Conservation (phyloP, 1,140 invertebrate genomes). For the Helicoverpa armigera region DNA sequence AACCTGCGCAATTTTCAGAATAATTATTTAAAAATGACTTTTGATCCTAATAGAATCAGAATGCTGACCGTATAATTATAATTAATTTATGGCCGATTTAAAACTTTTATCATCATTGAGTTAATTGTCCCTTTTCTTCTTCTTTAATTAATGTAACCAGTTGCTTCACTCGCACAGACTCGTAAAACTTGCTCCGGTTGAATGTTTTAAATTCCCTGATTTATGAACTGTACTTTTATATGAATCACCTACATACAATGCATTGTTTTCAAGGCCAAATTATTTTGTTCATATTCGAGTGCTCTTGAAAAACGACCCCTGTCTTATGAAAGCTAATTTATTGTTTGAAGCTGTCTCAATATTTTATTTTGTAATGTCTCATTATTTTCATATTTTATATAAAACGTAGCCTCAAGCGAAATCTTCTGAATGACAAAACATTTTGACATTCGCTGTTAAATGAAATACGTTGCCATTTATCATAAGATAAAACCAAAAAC, state of each 20-base stretch:
- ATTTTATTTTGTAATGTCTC: too few relatives aligned
- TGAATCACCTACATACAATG: neutral
- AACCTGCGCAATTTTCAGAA: too few relatives aligned
- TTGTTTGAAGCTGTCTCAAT: too few relatives aligned
- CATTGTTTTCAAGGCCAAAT: neutral
- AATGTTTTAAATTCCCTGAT: neutral
- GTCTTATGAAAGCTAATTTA: too few relatives aligned
- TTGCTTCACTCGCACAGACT: slow-evolving; percentile 22
- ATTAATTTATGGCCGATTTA: neutral
- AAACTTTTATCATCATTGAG: neutral
- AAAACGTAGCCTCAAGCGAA: too few relatives aligned
- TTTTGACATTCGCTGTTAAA: too few relatives aligned
- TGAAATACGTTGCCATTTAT: neutral
- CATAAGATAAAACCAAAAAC: slow-evolving; percentile 15
- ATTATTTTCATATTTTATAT: too few relatives aligned
- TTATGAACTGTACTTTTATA: slow-evolving; percentile 1
- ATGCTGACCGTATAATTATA: neutral
- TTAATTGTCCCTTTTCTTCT: neutral
- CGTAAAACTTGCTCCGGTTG: slow-evolving; percentile 2
- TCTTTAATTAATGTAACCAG: slow-evolving; percentile 34
- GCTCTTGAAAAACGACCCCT: neutral
- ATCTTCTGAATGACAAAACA: too few relatives aligned
- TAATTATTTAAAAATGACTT: too few relatives aligned
- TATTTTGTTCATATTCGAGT: neutral
- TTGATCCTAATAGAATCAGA: neutral